Evolutionary conservation across 2,113 vertebrate species (phyloP).

Genomic region (Ctenomys sociabilis): DNA sequence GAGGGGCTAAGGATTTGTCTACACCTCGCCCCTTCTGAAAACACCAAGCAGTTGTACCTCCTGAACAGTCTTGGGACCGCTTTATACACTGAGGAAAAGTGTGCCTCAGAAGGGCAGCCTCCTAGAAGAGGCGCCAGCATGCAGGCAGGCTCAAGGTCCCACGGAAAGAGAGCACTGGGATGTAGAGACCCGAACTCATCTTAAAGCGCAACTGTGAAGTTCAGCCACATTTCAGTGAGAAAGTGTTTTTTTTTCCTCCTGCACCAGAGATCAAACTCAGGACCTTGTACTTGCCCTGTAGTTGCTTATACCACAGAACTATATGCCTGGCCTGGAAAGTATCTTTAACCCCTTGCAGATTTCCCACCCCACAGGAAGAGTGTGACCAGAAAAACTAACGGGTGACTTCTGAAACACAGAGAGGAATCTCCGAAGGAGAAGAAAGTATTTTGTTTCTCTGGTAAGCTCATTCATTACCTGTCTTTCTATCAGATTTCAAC

Average conservation of each 20-base stretch:
- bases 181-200: too few species aligned
- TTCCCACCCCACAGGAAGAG: background rate
- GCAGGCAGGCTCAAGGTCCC: too few species aligned
- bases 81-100: too few species aligned
- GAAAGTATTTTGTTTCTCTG: background rate
- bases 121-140: background rate
- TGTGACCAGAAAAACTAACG: background rate
- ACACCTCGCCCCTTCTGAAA: background rate
- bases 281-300: too few species aligned
- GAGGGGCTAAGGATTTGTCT: background rate
- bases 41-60: background rate
- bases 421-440: background rate
- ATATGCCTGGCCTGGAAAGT: background rate
- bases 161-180: background rate
- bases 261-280: too few species aligned
- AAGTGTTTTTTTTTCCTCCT: background rate
- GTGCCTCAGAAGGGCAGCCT: background rate
- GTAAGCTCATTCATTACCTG: background rate
- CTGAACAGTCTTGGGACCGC: too few species aligned
- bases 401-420: background rate
- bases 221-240: background rate
- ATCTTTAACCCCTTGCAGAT: background rate
- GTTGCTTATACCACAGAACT: too few species aligned
- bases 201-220: background rate
- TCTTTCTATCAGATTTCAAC: conserved; percentile 22